Evolutionary conservation across 2,888 invertebrate genomes (phyloP).

Genomic region (Mesorhabditis sp.): DNA sequence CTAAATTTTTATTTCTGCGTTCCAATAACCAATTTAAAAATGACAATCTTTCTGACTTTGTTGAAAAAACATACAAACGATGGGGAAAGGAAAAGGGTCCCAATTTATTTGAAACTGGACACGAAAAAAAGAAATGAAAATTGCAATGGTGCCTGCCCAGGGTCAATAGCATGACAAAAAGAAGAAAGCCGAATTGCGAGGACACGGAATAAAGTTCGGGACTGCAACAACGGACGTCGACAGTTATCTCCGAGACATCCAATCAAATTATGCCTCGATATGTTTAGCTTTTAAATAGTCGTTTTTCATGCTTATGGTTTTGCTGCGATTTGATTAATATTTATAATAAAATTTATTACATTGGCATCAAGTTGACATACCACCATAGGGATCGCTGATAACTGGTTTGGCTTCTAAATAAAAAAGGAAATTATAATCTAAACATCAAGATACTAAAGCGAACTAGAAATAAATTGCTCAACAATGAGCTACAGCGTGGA

Average conservation of each 20-base stretch:
- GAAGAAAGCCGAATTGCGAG: conserved; percentile 20
- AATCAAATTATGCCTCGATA: conserved; percentile 23
- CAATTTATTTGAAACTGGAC: conserved; percentile 19
- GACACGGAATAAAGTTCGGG: conserved; percentile 17
- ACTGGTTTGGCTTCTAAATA: too few relatives aligned
- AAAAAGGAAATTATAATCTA: too few relatives aligned
- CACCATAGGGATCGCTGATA: too few relatives aligned
- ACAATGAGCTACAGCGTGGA: too few relatives aligned
- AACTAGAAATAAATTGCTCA: too few relatives aligned
- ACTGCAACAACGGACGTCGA: conserved; percentile 17
- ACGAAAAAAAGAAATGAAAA: conserved; percentile 5
- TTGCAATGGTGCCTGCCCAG: too few relatives aligned
- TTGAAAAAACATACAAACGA: conserved; percentile 20
- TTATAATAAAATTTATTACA: too few relatives aligned
- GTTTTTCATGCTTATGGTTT: conserved; percentile 16
- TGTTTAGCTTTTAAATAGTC: conserved; percentile 23
- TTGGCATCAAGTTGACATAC: too few relatives aligned
- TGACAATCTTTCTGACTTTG: conserved; percentile 20
- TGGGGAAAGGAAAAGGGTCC: conserved; percentile 16
- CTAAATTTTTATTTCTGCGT: conserved; percentile 27
- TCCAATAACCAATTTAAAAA: conserved; percentile 18
- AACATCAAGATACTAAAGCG: too few relatives aligned
- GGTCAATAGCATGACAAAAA: conserved; percentile 23
- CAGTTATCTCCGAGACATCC: conserved; percentile 23
- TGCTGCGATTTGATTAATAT: not conserved